Evolutionary conservation across 2,113 vertebrate species (phyloP), one percentile per base, ranked within the genome.

Genomic region (Gobius niger): DNA sequence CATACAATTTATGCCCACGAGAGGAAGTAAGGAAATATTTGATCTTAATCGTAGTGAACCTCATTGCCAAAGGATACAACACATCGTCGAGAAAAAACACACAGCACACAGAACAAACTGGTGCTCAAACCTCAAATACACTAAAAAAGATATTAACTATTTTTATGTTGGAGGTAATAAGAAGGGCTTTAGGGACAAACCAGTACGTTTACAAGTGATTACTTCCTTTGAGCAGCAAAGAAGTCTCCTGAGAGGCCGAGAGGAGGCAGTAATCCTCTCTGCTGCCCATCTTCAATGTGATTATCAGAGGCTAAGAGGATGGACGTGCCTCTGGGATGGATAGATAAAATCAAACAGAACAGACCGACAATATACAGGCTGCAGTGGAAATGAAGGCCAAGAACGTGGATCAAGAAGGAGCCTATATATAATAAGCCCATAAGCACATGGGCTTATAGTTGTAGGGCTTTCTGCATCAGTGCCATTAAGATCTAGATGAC

Each of bases 21-120:
- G 76, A 82, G 82, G 79, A 82, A 77, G 70, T 83, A 69, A 65
- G 18, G 44, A 12, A 72, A 85, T 81, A 86, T 70, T 40, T 12
- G 80, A 90, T 83, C 73, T 57, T 81, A 85, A 83, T 87, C 84
- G 85, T 83, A 81, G 86, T 75, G 68, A 77, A 74, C 49, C 59
- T 41, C 50, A 62, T 73, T 82, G 82, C 87, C 85, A 82, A 80
- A 65, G 63, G 76, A 79, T 65, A 82, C 77, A 69, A 52, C 70
- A n/a, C 83, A 87, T 77, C 61, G 75, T 77, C 77, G 79, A 61
- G 47, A 73, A 67, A 73, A 67, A 52, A 75, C 54, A 47, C 63
- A 76, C 80, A 86, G 44, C 68, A 72, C 62, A 79, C 70, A 50
- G 66, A 51, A 73, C 77, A 65, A 67, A 70, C 77, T 67, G 52